Evolutionary conservation across 2,888 invertebrate species (phyloP).

Genomic region (Frankliniella fusca): DNA sequence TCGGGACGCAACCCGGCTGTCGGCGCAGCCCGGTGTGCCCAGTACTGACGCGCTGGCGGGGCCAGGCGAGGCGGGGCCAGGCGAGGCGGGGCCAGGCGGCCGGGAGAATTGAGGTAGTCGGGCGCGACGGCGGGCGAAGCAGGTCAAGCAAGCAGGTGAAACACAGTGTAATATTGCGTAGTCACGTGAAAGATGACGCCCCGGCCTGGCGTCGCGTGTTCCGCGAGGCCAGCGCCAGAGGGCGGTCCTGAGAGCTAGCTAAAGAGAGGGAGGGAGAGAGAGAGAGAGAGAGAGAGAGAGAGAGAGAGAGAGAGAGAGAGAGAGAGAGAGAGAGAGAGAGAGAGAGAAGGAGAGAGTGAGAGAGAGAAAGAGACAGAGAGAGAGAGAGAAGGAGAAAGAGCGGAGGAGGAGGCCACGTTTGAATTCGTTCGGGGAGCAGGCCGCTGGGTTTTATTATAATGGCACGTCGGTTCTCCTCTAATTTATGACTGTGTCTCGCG

Average conservation of each 20-base stretch:
- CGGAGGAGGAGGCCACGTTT: background rate
- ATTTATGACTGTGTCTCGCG: conserved; percentile 5
- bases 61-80: too few relatives aligned
- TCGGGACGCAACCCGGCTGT: too few relatives aligned
- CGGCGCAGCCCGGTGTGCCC: too few relatives aligned
- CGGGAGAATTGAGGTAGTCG: too few relatives aligned
- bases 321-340: background rate
- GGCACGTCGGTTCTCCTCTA: background rate
- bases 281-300: too few relatives aligned
- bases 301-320: background rate
- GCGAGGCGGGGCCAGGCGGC: too few relatives aligned
- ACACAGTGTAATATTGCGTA: conserved; percentile 3
- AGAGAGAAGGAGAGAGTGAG: background rate
- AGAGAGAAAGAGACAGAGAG: too few relatives aligned
- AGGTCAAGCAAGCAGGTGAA: background rate
- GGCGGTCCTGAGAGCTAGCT: background rate
- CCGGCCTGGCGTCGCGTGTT: background rate
- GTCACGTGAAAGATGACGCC: conserved; percentile 20
- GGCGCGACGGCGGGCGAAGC: background rate
- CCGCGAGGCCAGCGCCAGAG: background rate
- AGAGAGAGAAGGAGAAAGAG: background rate
- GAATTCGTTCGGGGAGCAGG: background rate
- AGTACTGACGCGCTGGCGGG: too few relatives aligned
- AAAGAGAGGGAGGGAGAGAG: background rate
- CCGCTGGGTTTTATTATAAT: background rate